A percentile compares a stretch with the other conserved stretches of the same genome.
Evolutionary conservation across 2,797 vertebrate species (phyloP).

Genomic region (Sebastes steindachneri): DNA sequence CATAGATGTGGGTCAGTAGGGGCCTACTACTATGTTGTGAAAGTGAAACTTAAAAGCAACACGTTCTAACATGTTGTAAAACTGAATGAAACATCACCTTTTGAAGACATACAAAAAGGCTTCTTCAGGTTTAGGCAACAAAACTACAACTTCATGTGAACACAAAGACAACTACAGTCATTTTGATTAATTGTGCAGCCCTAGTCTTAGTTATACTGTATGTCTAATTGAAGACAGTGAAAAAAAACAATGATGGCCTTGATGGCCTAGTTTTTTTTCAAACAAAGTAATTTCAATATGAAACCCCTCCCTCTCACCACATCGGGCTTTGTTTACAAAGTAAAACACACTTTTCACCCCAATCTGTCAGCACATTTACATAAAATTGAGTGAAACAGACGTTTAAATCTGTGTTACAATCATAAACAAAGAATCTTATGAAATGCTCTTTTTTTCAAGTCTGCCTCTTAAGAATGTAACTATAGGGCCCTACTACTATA

Average conservation of each 20-base stretch:
- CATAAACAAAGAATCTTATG: background rate
- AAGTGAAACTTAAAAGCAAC: too few species aligned
- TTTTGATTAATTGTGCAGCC: too few species aligned
- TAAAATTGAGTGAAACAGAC: background rate
- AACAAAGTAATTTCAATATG: background rate
- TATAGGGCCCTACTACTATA: background rate
- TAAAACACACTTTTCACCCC: background rate
- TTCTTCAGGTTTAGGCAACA: background rate
- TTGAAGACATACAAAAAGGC: too few species aligned
- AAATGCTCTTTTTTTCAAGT: background rate
- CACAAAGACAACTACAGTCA: too few species aligned
- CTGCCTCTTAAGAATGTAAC: background rate
- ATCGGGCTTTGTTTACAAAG: background rate
- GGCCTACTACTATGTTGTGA: too few species aligned
- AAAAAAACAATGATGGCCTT: background rate
- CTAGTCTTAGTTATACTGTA: background rate
- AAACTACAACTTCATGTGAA: background rate
- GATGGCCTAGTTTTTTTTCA: background rate
- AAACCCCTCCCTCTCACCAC: background rate
- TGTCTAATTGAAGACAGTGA: background rate
- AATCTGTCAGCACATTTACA: background rate
- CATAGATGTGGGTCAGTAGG: too few species aligned
- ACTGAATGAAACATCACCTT: too few species aligned
- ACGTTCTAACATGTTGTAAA: too few species aligned
- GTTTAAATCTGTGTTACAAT: background rate